A percentile compares a stretch with the other conserved stretches of the same genome.
phyloP scores from a whole-genome alignment of 1,140 invertebrate species.

The Cylas formicarius region DNA sequence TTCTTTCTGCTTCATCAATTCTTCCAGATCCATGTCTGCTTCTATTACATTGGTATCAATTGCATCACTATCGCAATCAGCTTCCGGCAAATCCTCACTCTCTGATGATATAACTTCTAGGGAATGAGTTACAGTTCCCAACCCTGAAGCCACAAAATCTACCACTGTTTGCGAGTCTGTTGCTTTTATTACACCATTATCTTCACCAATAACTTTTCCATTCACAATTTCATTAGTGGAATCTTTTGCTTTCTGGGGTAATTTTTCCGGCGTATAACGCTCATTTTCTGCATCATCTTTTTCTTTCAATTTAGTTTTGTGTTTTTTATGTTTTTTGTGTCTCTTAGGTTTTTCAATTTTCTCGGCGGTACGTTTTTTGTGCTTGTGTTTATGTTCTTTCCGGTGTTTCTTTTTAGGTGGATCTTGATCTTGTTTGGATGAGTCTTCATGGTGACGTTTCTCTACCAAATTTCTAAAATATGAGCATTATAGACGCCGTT shows the following conservation, averaged over 20 bases:
- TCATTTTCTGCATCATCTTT: conserved; percentile 23
- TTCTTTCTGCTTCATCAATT: conserved; percentile 82
- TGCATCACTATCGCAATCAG: conserved; percentile 65
- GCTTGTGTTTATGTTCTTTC: conserved; percentile 42
- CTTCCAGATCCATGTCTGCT: conserved; percentile 80
- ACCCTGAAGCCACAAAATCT: conserved; percentile 32
- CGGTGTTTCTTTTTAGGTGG: conserved; percentile 35
- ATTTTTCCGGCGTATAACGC: conserved; percentile 39
- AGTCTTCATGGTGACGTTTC: no score
- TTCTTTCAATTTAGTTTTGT: conserved; percentile 33
- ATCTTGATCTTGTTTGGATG: conserved; percentile 4
- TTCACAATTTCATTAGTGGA: conserved; percentile 9
- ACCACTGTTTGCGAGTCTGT: conserved; percentile 27
- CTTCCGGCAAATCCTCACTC: conserved; percentile 56
- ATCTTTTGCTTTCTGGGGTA: conserved; percentile 13
- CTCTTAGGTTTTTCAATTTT: conserved; percentile 37
- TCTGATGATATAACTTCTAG: conserved; percentile 63
- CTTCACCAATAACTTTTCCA: conserved; percentile 13
- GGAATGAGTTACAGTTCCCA: conserved; percentile 25
- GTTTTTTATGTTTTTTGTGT: conserved; percentile 41
- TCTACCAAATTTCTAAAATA: no score
- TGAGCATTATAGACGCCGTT: no score
- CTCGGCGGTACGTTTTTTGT: conserved; percentile 36
- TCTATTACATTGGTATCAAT: conserved; percentile 69
- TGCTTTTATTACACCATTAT: conserved; percentile 1